A percentile compares a stretch with the other conserved stretches of the same genome.
Conservation (phyloP, 2,888 invertebrate species). For the Callyntrura sp. region DNA sequence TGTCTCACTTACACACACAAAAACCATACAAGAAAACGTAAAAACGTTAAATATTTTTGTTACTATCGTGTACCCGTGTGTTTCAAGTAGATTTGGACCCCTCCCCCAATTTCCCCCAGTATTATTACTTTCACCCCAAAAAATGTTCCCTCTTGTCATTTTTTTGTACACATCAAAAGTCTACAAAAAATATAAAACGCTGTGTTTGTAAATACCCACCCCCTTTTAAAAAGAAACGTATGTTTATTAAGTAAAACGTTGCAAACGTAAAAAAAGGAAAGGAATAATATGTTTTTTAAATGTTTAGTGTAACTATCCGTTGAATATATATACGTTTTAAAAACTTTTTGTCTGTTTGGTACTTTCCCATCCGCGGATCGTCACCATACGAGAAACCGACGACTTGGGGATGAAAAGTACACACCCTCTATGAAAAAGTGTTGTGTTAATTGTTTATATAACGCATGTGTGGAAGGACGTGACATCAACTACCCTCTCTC, state of each 20-base stretch:
- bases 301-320: background rate
- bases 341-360: constrained; percentile 10
- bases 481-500: constrained; percentile 82
- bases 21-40: background rate
- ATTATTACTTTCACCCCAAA: background rate
- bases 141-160: no score
- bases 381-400: background rate
- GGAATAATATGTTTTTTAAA: constrained; percentile 1
- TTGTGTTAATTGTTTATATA: constrained; percentile 44
- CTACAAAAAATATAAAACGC: constrained; percentile 23
- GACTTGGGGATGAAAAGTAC: background rate
- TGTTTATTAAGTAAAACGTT: constrained; percentile 26
- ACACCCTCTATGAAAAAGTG: background rate
- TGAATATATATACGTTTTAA: background rate
- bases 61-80: background rate
- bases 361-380: constrained; percentile 14
- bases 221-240: background rate
- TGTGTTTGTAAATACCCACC: background rate
- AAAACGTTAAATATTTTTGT: no score
- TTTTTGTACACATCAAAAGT: background rate
- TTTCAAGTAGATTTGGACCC: background rate
- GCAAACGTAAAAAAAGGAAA: constrained; percentile 33
- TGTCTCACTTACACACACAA: background rate
- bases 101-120: background rate
- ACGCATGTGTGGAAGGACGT: constrained; percentile 82